Evolutionary conservation across 2,797 vertebrate species (phyloP).

Genomic region (Melopsittacus undulatus): DNA sequence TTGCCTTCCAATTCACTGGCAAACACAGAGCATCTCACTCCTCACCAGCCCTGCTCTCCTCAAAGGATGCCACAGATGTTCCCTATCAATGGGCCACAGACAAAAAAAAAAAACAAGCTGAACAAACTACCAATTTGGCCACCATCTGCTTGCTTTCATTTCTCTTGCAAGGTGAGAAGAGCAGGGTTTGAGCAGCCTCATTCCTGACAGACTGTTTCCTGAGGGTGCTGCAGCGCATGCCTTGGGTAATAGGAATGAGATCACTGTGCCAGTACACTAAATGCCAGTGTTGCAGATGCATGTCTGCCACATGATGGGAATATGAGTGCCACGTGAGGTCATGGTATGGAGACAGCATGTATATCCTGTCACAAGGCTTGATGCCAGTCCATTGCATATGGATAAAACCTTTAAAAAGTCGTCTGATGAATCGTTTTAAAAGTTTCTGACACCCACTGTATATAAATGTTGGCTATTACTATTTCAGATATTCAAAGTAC

Average conservation of each 20-base stretch:
- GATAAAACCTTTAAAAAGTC: neutral
- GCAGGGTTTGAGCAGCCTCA: neutral
- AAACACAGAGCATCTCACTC: neutral
- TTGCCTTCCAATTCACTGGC: neutral
- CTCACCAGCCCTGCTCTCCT: neutral
- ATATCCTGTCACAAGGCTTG: neutral
- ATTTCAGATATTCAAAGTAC: neutral
- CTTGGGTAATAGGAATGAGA: neutral
- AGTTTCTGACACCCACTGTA: neutral
- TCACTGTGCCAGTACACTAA: neutral
- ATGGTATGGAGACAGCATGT: accelerated
- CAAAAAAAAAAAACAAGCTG: neutral
- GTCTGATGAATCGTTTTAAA: neutral
- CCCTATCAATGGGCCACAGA: neutral
- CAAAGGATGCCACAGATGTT: neutral
- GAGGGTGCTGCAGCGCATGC: neutral
- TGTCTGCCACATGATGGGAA: neutral
- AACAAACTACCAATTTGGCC: neutral
- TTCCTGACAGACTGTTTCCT: neutral
- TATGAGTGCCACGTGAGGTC: accelerated
- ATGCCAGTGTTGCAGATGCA: accelerated
- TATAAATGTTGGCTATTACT: neutral
- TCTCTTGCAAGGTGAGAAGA: neutral
- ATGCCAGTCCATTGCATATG: neutral
- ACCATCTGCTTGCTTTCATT: accelerated